Evolutionary conservation across 37 sponge, comb jelly and placozoan genomes (phyloP).

Genomic region (Mnemiopsis leidyi): DNA sequence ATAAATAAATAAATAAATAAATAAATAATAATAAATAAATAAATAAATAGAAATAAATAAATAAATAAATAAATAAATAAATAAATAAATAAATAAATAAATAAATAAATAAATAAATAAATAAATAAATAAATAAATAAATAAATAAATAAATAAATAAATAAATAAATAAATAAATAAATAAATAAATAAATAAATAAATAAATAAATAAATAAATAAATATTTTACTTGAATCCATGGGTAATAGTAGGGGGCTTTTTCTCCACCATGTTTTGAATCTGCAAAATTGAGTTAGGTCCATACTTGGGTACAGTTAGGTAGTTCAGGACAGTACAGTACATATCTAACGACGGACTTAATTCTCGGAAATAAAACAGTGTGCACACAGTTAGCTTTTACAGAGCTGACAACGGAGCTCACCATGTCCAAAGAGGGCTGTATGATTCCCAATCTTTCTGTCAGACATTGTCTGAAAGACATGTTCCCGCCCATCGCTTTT

Average conservation of each 20-base stretch:
- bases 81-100: too few relatives aligned
- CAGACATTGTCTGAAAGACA: slow-evolving; percentile 6
- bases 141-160: background rate
- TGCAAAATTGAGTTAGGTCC: too few relatives aligned
- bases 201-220: background rate
- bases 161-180: background rate
- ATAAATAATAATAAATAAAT: too few relatives aligned
- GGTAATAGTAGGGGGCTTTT: background rate
- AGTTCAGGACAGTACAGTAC: too few relatives aligned
- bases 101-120: too few relatives aligned
- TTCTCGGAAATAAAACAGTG: background rate
- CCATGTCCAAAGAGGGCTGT: background rate
- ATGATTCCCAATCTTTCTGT: slow-evolving; percentile 29
- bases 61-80: too few relatives aligned
- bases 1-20: too few relatives aligned
- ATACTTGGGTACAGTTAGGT: too few relatives aligned
- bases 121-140: too few relatives aligned
- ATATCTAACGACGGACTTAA: background rate
- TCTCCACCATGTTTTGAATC: background rate
- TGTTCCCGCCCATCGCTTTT: slow-evolving; percentile 53
- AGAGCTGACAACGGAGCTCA: too few relatives aligned
- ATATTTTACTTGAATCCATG: slow-evolving; percentile 28
- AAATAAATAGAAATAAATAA: too few relatives aligned
- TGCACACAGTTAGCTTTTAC: too few relatives aligned
- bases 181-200: background rate